A percentile compares a stretch with the other conserved stretches of the same genome.
phyloP scores from a whole-genome alignment of 2,113 vertebrate genomes.

The Bujurquina vittata region DNA sequence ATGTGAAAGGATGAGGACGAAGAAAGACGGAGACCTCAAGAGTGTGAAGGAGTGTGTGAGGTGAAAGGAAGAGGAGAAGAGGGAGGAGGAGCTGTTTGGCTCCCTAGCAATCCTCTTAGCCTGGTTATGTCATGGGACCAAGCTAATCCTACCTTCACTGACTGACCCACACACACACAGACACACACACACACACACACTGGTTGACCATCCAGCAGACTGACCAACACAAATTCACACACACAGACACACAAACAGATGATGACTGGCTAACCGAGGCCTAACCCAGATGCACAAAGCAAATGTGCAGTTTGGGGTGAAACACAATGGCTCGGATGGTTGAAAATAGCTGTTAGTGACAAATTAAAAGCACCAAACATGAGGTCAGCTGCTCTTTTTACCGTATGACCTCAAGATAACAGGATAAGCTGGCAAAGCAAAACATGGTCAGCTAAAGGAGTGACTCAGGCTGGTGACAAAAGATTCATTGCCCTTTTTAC shows the following conservation, averaged over 20 bases:
- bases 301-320: conserved; percentile 15
- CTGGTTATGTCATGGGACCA: conserved; percentile 77
- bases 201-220: conserved; percentile 31
- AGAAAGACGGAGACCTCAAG: conserved; percentile 30
- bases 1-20: conserved; percentile 1
- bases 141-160: conserved; percentile 76
- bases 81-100: conserved; percentile 62
- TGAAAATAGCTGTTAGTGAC: conserved; percentile 56
- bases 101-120: conserved; percentile 75
- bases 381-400: conserved; percentile 48
- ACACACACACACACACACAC: conserved; percentile 16
- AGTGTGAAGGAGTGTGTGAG: conserved; percentile 53
- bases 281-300: conserved; percentile 21
- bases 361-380: conserved; percentile 26
- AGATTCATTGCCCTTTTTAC: conserved; percentile 9
- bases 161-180: conserved; percentile 54
- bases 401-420: conserved; percentile 26
- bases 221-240: conserved; percentile 21
- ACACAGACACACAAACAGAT: background rate
- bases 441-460: background rate
- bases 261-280: conserved; percentile 32
- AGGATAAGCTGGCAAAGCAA: conserved; percentile 28
- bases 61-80: conserved; percentile 54
- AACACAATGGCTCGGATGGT: conserved; percentile 10
- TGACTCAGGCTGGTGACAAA: conserved; percentile 8